Evolutionary conservation across 2,797 vertebrate genomes (phyloP).

Genomic region (Propithecus deckenii): DNA sequence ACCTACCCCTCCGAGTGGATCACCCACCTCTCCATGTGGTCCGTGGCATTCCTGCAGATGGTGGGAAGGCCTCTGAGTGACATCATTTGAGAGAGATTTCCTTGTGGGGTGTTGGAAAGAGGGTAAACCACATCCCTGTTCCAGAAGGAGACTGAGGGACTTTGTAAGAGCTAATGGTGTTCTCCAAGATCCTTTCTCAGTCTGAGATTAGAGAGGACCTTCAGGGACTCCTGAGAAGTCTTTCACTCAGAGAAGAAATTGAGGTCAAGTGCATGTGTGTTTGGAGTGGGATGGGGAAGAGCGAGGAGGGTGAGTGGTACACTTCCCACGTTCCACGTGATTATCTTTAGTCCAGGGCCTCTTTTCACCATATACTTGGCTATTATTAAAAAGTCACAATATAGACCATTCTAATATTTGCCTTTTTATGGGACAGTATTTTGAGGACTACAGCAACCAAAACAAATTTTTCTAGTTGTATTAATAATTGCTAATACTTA

Average conservation of each 20-base stretch:
- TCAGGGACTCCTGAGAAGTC: neutral
- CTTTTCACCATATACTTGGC: neutral
- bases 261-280: neutral
- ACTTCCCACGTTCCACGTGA: neutral
- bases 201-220: neutral
- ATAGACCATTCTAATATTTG: neutral
- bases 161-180: neutral
- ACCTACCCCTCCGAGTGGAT: neutral
- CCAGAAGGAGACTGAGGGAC: neutral
- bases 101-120: conserved; percentile 8
- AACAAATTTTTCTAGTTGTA: neutral
- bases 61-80: neutral
- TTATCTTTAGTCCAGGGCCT: neutral
- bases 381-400: neutral
- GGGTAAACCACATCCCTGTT: neutral
- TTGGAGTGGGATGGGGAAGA: neutral
- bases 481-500: neutral
- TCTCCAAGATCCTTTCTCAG: neutral
- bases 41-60: neutral
- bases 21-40: neutral
- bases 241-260: neutral
- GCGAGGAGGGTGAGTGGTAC: fast-evolving
- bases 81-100: neutral
- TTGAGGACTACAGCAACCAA: neutral
- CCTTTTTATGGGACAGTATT: neutral